Evolutionary conservation across 1,140 invertebrate species (phyloP).

Genomic region (Pseudomyrmex sp.): DNA sequence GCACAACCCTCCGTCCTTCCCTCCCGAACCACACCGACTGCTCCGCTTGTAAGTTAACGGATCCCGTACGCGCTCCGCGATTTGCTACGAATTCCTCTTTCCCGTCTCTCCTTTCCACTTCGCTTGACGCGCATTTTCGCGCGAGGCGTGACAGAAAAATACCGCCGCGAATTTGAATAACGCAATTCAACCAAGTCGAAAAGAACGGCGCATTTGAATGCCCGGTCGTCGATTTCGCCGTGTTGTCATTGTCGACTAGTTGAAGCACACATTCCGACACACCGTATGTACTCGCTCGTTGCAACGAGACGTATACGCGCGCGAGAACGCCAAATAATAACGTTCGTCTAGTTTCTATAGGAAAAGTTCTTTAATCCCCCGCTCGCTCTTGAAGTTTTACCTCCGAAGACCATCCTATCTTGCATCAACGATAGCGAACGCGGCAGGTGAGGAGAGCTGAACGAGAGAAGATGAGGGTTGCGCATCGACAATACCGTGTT

Average conservation of each 20-base stretch:
- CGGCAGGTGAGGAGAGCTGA: background rate
- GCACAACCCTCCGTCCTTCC: background rate
- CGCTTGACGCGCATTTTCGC: slow-evolving; percentile 42
- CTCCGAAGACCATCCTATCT: background rate
- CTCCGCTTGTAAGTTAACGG: slow-evolving; percentile 53
- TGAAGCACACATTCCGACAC: slow-evolving; percentile 6
- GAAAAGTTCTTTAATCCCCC: slow-evolving; percentile 64
- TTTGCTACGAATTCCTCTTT: slow-evolving; percentile 10
- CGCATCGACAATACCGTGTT: slow-evolving; percentile 67
- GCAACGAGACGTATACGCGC: background rate
- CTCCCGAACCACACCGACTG: slow-evolving; percentile 13
- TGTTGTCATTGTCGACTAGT: slow-evolving; percentile 50
- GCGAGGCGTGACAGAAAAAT: slow-evolving; percentile 53
- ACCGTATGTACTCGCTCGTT: background rate
- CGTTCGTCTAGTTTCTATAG: slow-evolving; percentile 64
- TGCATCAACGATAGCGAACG: background rate
- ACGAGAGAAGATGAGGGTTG: slow-evolving; percentile 64
- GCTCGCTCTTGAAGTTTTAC: background rate
- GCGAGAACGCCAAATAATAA: slow-evolving; percentile 66
- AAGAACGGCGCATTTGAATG: slow-evolving; percentile 64
- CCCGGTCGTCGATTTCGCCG: background rate
- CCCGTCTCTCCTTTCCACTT: background rate
- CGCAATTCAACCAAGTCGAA: slow-evolving; percentile 72
- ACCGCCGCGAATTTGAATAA: slow-evolving; percentile 74
- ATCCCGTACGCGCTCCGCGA: slow-evolving; percentile 9